phyloP scores from a whole-genome alignment of 2,888 invertebrate species.

The Eurytoma adleriae region DNA sequence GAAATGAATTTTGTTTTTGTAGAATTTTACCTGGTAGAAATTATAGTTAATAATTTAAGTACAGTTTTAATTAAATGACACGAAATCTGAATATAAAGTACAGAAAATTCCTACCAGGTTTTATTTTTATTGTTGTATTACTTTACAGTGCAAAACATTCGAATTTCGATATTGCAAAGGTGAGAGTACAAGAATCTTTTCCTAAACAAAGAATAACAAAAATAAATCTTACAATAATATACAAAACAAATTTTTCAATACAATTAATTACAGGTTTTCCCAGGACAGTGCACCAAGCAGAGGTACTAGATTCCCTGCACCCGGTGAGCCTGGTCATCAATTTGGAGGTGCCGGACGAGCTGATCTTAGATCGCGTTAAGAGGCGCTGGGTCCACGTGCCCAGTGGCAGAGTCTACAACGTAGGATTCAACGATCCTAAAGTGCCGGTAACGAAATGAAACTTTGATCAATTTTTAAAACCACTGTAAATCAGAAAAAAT shows the following conservation, averaged over 20 bases:
- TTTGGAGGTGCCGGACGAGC: constrained; percentile 90
- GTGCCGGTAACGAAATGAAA: constrained; percentile 77
- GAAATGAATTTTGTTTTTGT: too few species aligned
- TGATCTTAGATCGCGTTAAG: constrained; percentile 90
- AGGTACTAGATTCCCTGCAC: constrained; percentile 83
- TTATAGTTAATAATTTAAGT: too few species aligned
- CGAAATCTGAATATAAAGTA: too few species aligned
- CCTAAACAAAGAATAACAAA: too few species aligned
- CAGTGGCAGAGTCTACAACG: constrained; percentile 95
- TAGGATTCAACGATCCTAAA: constrained; percentile 95
- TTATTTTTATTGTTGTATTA: too few species aligned
- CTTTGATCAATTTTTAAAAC: background rate
- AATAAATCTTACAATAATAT: too few species aligned
- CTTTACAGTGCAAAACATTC: too few species aligned
- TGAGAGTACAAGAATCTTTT: too few species aligned
- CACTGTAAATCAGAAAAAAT: background rate
- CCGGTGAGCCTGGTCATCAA: constrained; percentile 90
- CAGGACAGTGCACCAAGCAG: constrained; percentile 87
- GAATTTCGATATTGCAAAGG: too few species aligned
- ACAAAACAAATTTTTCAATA: background rate
- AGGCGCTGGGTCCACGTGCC: constrained; percentile 93
- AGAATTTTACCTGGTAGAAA: too few species aligned
- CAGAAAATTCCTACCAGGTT: too few species aligned
- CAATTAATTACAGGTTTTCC: constrained; percentile 81
- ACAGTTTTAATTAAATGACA: too few species aligned